phyloP scores from a whole-genome alignment of 2,888 invertebrate species.

The Erebia aethiops region DNA sequence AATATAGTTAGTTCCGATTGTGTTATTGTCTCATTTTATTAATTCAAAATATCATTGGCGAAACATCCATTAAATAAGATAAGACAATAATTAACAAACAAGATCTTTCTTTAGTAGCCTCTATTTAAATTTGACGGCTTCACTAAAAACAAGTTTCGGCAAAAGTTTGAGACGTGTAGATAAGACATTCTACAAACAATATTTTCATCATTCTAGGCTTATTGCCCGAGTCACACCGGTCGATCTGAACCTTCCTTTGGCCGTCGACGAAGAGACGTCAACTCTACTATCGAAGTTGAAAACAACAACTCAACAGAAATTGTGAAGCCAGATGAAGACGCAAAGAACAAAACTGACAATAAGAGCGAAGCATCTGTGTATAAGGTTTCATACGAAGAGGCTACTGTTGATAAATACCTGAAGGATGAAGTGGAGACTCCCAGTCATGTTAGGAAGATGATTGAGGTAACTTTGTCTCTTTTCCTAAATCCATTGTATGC shows the following conservation, averaged over 20 bases:
- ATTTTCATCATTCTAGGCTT: constrained; percentile 81
- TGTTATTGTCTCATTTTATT: background rate
- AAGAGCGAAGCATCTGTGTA: constrained; percentile 58
- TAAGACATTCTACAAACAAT: background rate
- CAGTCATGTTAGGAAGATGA: constrained; percentile 94
- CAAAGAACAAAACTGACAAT: constrained; percentile 52
- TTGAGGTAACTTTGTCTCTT: constrained; percentile 84
- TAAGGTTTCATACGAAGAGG: constrained; percentile 71
- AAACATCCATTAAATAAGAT: too few relatives aligned
- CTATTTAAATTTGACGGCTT: too few relatives aligned
- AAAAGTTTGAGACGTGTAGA: background rate
- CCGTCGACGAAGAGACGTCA: constrained; percentile 84
- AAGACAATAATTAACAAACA: too few relatives aligned
- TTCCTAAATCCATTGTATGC: background rate
- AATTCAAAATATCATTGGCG: too few relatives aligned
- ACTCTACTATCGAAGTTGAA: constrained; percentile 59
- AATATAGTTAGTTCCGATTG: background rate
- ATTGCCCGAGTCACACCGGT: constrained; percentile 91
- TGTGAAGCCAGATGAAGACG: constrained; percentile 50
- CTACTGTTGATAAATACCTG: constrained; percentile 70
- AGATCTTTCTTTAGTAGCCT: too few relatives aligned
- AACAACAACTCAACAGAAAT: constrained; percentile 64
- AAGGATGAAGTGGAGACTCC: constrained; percentile 83
- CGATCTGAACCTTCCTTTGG: constrained; percentile 94
- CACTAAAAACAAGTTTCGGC: background rate